Percentiles rank a stretch among this genome's conserved stretches.
These are phyloP conservation scores for Lepisosteus osseus DNA, from an alignment of 2,113 vertebrate genomes.

Conservation along the genomic window DNA sequence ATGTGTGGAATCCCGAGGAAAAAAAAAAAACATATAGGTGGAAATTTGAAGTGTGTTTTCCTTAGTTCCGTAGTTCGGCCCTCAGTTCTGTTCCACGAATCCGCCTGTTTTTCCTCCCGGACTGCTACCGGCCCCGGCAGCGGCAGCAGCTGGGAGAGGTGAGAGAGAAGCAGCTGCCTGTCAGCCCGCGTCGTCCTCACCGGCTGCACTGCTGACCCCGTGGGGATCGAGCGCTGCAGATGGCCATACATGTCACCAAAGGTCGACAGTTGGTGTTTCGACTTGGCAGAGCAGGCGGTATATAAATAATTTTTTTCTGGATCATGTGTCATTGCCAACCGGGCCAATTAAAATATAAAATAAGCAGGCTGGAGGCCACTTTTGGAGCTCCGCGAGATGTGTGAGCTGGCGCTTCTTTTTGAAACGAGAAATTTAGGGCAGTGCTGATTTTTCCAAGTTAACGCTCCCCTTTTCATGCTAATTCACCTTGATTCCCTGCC, in stretches of 20 bases:
- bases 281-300: conserved; percentile 19
- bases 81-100: too few species aligned
- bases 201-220: conserved; percentile 9
- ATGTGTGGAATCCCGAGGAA: not conserved
- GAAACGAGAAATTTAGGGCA: too few species aligned
- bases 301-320: conserved; percentile 21
- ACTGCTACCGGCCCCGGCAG: too few species aligned
- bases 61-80: too few species aligned
- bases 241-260: conserved; percentile 23
- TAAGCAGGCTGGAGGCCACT: too few species aligned
- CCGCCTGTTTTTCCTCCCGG: too few species aligned
- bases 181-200: not conserved
- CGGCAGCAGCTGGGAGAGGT: conserved; percentile 2
- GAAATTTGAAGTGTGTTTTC: too few species aligned
- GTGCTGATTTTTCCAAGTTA: too few species aligned
- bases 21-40: not conserved
- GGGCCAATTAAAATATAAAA: conserved; percentile 14
- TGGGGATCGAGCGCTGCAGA: conserved; percentile 13
- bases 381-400: too few species aligned
- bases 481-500: too few species aligned
- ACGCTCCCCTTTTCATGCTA: too few species aligned
- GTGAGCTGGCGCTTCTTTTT: too few species aligned
- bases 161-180: conserved; percentile 12
- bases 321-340: conserved; percentile 11
- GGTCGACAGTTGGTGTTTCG: conserved; percentile 24